Conservation (phyloP, 2,888 invertebrate species). For the Tolmerus cingulatus region DNA sequence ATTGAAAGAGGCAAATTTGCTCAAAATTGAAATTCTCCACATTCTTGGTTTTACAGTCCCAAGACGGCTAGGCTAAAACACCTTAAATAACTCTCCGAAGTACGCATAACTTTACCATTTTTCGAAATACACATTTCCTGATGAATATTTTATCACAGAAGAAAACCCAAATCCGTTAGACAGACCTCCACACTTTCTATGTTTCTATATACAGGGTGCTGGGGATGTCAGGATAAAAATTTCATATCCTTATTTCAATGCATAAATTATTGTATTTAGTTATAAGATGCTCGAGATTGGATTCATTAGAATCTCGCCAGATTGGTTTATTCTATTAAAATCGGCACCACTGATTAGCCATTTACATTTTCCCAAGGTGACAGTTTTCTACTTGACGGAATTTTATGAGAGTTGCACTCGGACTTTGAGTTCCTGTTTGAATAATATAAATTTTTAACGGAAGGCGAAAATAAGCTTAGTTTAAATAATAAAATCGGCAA, state of each 20-base stretch:
- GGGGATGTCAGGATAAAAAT: not conserved
- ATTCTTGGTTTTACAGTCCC: not conserved
- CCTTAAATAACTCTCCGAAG: not conserved
- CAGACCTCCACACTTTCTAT: not conserved
- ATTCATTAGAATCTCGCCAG: not conserved
- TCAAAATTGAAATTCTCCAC: not conserved
- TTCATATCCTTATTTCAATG: not conserved
- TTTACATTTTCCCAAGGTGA: not conserved
- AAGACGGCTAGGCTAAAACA: not conserved
- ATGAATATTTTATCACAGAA: not conserved
- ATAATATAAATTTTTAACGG: not conserved
- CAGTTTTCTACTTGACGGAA: not conserved
- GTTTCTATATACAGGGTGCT: not conserved
- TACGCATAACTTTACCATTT: not conserved
- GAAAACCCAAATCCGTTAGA: not conserved
- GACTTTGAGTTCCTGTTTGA: not conserved
- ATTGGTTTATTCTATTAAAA: not conserved
- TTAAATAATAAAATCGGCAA: not conserved
- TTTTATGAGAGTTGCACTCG: not conserved
- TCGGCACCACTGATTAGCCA: not conserved
- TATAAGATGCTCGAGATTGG: not conserved
- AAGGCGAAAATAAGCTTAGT: not conserved
- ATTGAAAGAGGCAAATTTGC: not conserved
- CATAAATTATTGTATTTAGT: not conserved
- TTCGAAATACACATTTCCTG: not conserved